These are phyloP conservation scores for Mus musculus DNA, from an alignment of 2,113 vertebrate species.

Conservation along the genomic window DNA sequence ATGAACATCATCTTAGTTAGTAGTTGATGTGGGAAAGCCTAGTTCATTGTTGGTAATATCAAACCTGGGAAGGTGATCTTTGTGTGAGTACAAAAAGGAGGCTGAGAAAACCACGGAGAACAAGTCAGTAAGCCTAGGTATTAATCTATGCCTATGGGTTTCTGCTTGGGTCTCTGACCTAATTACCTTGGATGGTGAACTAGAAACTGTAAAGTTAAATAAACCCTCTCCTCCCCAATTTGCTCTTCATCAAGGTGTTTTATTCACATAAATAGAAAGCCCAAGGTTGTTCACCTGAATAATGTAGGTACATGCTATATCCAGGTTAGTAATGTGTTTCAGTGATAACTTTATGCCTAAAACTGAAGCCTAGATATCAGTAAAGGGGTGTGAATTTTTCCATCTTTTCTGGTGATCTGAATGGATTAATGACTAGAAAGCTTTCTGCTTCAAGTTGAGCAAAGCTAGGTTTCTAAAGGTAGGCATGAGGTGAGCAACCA, in stretches of 20 bases:
- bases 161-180: background rate
- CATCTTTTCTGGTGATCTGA: background rate
- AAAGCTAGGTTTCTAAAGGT: background rate
- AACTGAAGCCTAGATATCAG: background rate
- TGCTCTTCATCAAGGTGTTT: background rate
- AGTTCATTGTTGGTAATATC: background rate
- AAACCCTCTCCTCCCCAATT: background rate
- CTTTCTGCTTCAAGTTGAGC: background rate
- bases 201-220: background rate
- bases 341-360: background rate
- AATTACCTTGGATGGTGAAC: background rate
- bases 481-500: background rate
- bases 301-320: background rate
- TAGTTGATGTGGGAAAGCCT: background rate
- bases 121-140: background rate
- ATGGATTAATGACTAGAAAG: background rate
- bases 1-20: background rate
- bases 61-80: background rate
- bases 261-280: background rate
- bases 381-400: background rate
- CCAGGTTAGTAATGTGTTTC: background rate
- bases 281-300: background rate
- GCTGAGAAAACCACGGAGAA: background rate
- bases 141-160: no score
- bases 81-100: background rate